Evolutionary conservation across 2,113 vertebrate genomes (phyloP).

Genomic region (Siniperca knerii): DNA sequence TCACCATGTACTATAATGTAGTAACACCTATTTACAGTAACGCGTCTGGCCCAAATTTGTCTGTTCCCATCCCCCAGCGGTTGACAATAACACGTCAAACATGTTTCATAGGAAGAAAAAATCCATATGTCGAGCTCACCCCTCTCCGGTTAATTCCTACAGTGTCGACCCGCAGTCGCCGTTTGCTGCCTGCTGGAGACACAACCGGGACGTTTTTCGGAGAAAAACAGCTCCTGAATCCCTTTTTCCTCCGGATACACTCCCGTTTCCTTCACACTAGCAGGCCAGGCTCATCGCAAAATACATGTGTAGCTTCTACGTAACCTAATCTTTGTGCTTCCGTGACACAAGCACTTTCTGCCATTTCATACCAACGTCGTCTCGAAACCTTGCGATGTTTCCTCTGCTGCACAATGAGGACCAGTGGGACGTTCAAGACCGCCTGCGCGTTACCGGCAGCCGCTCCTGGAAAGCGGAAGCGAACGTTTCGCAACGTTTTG

Average conservation of each 20-base stretch:
- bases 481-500: conserved; percentile 66
- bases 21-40: conserved; percentile 39
- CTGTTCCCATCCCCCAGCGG: conserved; percentile 27
- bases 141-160: conserved; percentile 69
- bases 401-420: conserved; percentile 74
- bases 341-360: conserved; percentile 82
- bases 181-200: conserved; percentile 53
- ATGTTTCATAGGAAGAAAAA: conserved; percentile 15
- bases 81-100: conserved; percentile 62
- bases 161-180: conserved; percentile 70
- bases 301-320: conserved; percentile 71
- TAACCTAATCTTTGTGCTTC: conserved; percentile 73
- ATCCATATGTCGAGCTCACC: conserved; percentile 70
- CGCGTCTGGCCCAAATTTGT: conserved; percentile 32
- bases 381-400: conserved; percentile 74
- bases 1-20: neutral
- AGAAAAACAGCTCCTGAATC: conserved; percentile 56
- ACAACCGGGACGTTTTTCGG: conserved; percentile 54
- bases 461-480: conserved; percentile 57
- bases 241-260: conserved; percentile 45
- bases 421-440: conserved; percentile 65
- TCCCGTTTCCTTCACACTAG: conserved; percentile 71
- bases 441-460: conserved; percentile 58
- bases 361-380: conserved; percentile 80
- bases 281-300: conserved; percentile 66